Base-by-base conservation (phyloP, 2,113 vertebrate genomes). In the Pungitius pungitius region DNA sequence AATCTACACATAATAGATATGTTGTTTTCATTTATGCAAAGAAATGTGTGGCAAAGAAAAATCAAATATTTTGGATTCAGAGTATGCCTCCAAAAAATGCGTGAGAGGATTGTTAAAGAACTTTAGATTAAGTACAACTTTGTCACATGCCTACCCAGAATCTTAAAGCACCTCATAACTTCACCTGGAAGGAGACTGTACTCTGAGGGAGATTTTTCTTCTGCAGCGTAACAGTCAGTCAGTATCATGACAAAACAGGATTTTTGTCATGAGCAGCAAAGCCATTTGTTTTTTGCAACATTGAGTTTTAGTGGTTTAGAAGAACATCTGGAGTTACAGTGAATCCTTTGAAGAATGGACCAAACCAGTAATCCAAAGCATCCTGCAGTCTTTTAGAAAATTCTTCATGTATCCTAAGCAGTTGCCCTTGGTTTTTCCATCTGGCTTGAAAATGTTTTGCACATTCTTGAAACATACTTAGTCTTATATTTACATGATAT, bases 61-160 rank as follows among this genome's bases (percentile, higher is more conserved):
- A 62, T 66, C 13, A n/a, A n/a, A n/a, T n/a, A n/a, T n/a, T n/a
- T n/a, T n/a, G n/a, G n/a, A 63, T 80, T 73, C 58, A 33, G 58
- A 3, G 24, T 26, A 35, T 1, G 11, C 22, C 39, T 18, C 22
- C 9, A 24, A 62, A 55, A 64, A 64, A 30, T 35, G 37, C 6
- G 59, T 55, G 30, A 24, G 62, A 62, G 30, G 47, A 56, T 24
- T 67, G 65, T 67, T 66, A 43, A 70, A 78, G 62, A 47, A 59
- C 66, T 30, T 64, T 11, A 11, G 70, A 59, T 66, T 73, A 77
- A 81, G 77, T 76, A 71, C 63, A 43, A 49, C 61, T 59, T 71
- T 45, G 56, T 66, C 47, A 37, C 73, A 75, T 61, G 52, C 54
- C 37, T n/a, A 22, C 49, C 52, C 37, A 18, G 40, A 26, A 51